These are phyloP conservation scores for Zenarchopterus dispar DNA, from an alignment of 2,797 vertebrate genomes.

Conservation along the genomic window DNA sequence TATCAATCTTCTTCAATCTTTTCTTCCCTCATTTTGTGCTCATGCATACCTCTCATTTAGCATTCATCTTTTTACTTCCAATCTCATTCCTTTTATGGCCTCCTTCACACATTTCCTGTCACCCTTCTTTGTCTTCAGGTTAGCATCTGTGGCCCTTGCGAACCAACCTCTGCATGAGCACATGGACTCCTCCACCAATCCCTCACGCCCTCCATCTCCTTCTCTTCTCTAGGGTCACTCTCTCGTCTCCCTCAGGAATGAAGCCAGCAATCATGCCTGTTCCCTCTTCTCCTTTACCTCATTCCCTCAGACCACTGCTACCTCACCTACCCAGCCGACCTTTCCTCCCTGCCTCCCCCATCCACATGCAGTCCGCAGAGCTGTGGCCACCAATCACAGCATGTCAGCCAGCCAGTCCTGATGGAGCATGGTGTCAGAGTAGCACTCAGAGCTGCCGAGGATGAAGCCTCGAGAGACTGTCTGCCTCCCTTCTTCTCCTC, in stretches of 20 bases:
- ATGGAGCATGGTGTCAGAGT: constrained; percentile 79
- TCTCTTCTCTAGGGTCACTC: constrained; percentile 43
- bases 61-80: not conserved
- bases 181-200: constrained; percentile 30
- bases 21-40: not conserved
- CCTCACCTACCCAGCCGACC: constrained; percentile 37
- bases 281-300: constrained; percentile 37
- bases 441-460: constrained; percentile 73
- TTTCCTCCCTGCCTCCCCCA: constrained; percentile 38
- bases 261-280: constrained; percentile 55
- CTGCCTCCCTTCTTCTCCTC: constrained; percentile 33
- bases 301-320: constrained; percentile 46
- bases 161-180: constrained; percentile 23
- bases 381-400: constrained; percentile 78
- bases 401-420: constrained; percentile 77
- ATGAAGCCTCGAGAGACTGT: constrained; percentile 70
- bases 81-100: constrained; percentile 11
- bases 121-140: constrained; percentile 8
- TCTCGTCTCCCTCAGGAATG: constrained; percentile 35
- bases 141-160: constrained; percentile 16
- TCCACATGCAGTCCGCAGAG: constrained; percentile 51
- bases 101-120: constrained; percentile 1
- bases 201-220: constrained; percentile 27
- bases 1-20: not conserved
- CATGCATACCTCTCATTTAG: not conserved